Percentiles rank a stretch among this genome's conserved stretches.
Conservation (phyloP, 2,113 vertebrate genomes). For the Austrofundulus limnaeus region DNA sequence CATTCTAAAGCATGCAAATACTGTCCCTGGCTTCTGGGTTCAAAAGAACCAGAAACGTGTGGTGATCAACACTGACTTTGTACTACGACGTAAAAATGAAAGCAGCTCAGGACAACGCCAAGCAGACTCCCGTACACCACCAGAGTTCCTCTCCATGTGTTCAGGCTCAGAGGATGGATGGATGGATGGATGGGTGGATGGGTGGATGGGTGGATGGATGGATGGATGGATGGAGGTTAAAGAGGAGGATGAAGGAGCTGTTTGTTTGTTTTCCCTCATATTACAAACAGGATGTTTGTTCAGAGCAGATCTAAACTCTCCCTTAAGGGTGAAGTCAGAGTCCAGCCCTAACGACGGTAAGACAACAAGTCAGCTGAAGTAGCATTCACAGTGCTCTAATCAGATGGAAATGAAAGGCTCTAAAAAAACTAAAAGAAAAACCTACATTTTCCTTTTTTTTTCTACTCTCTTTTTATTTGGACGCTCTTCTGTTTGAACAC, state of each 20-base stretch:
- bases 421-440: slow-evolving; percentile 46
- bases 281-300: slow-evolving; percentile 8
- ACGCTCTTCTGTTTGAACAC: slow-evolving; percentile 31
- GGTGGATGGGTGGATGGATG: too few species aligned
- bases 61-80: slow-evolving; percentile 34
- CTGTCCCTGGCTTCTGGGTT: slow-evolving; percentile 31
- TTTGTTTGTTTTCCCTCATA: slow-evolving; percentile 12
- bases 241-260: slow-evolving; percentile 5
- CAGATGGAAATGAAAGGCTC: slow-evolving; percentile 48
- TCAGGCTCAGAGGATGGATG: slow-evolving; percentile 1
- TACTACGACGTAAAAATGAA: slow-evolving; percentile 59
- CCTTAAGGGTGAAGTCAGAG: slow-evolving; percentile 11
- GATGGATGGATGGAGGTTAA: slow-evolving; percentile 16
- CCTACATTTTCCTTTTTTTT: slow-evolving; percentile 27
- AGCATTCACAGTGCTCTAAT: slow-evolving; percentile 78
- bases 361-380: slow-evolving; percentile 62
- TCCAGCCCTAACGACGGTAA: slow-evolving; percentile 46
- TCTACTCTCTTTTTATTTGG: background rate
- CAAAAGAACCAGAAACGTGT: slow-evolving; percentile 15
- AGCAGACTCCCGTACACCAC: slow-evolving; percentile 12
- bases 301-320: background rate
- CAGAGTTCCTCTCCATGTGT: background rate
- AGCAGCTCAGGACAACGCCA: slow-evolving; percentile 25
- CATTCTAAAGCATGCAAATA: slow-evolving; percentile 5
- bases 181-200: too few species aligned